A percentile compares a stretch with the other conserved stretches of the same genome.
Evolutionary conservation across 2,797 vertebrate genomes (phyloP).

Genomic region (Squalus acanthias): DNA sequence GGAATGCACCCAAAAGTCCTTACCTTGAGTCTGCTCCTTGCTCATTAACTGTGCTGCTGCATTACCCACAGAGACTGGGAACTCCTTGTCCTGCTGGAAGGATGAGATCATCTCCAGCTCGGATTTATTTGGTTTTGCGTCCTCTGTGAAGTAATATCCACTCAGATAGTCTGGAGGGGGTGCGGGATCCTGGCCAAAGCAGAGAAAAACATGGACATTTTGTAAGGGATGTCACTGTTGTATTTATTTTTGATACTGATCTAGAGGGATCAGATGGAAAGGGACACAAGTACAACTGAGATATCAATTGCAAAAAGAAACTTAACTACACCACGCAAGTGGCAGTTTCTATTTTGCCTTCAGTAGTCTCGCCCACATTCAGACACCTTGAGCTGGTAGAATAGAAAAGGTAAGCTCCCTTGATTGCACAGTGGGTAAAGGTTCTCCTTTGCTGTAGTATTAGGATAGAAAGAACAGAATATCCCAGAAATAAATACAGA

Average conservation of each 20-base stretch:
- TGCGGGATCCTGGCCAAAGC: constrained; percentile 38
- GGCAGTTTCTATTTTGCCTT: neutral
- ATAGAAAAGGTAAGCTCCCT: neutral
- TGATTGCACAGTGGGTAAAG: neutral
- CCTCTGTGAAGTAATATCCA: constrained; percentile 49
- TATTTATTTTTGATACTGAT: neutral
- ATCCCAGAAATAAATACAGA: neutral
- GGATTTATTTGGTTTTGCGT: constrained; percentile 59
- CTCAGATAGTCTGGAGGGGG: constrained; percentile 43
- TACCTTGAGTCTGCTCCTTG: constrained; percentile 44
- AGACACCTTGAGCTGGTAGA: neutral
- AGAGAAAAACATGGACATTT: neutral
- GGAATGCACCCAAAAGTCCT: neutral
- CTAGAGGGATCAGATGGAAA: neutral
- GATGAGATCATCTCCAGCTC: constrained; percentile 48
- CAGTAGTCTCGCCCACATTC: neutral
- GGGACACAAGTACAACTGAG: neutral
- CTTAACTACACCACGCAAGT: neutral
- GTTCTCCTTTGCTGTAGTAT: neutral
- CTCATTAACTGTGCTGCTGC: constrained; percentile 57
- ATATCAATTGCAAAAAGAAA: neutral
- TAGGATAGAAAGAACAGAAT: neutral
- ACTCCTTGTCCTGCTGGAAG: constrained; percentile 57
- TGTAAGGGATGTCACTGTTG: neutral
- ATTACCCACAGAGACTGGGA: constrained; percentile 55